phyloP scores from a whole-genome alignment of 1,140 invertebrate genomes.

The Brachionus rotundiformis region DNA sequence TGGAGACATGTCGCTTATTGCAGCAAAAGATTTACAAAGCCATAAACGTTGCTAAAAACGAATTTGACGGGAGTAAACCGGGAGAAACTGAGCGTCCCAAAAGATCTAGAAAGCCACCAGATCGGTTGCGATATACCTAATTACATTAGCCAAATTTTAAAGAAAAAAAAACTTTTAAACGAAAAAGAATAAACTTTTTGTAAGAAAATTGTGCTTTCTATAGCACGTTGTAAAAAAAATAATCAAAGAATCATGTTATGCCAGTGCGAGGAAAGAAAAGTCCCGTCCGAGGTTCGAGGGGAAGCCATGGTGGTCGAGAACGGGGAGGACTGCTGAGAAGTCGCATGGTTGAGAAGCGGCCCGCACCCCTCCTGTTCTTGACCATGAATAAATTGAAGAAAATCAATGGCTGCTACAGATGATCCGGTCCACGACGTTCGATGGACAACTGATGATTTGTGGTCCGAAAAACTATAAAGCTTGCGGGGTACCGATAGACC shows the following conservation, averaged over 20 bases:
- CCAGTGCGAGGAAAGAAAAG: background rate
- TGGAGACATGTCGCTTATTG: no score
- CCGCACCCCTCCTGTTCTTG: background rate
- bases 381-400: background rate
- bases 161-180: background rate
- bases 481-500: background rate
- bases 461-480: background rate
- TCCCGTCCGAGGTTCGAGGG: background rate
- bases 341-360: background rate
- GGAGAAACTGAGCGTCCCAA: no score
- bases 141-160: background rate
- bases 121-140: no score
- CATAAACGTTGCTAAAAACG: no score
- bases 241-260: background rate
- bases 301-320: background rate
- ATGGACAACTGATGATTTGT: background rate
- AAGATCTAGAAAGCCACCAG: no score
- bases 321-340: background rate
- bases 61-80: no score
- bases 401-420: background rate
- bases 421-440: background rate
- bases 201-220: background rate
- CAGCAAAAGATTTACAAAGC: no score
- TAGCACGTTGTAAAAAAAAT: no score
- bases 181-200: background rate